A percentile compares a stretch with the other conserved stretches of the same genome.
Evolutionary conservation across 2,888 invertebrate genomes (phyloP).

Genomic region (Cheilosia variabilis): DNA sequence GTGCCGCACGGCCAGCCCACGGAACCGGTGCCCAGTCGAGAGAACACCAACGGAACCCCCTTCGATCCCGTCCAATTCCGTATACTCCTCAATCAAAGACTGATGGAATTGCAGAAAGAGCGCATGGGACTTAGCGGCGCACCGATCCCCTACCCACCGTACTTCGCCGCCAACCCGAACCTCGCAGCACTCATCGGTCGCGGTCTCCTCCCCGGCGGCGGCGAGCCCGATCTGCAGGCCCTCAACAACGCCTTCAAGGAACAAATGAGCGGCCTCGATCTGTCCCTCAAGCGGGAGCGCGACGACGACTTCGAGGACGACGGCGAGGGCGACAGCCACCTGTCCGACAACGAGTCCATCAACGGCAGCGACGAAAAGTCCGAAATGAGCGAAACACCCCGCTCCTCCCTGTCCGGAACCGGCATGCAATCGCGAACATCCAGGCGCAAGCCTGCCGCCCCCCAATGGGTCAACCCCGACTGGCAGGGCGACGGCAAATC

Average conservation of each 20-base stretch:
- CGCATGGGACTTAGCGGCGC: slow-evolving; percentile 91
- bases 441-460: slow-evolving; percentile 96
- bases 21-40: slow-evolving; percentile 90
- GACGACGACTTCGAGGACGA: slow-evolving; percentile 85
- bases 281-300: slow-evolving; percentile 92
- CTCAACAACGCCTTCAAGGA: slow-evolving; percentile 88
- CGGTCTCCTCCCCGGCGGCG: slow-evolving; percentile 86
- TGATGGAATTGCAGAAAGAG: slow-evolving; percentile 94
- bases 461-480: slow-evolving; percentile 98
- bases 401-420: slow-evolving; percentile 75
- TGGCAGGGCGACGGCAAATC: slow-evolving; percentile 87
- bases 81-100: slow-evolving; percentile 93
- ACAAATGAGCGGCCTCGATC: slow-evolving; percentile 92
- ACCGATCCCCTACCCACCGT: slow-evolving; percentile 90
- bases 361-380: slow-evolving; percentile 78
- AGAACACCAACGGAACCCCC: slow-evolving; percentile 88
- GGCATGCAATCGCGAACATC: slow-evolving; percentile 85
- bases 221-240: slow-evolving; percentile 85
- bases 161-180: slow-evolving; percentile 90
- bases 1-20: slow-evolving; percentile 90
- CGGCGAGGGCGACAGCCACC: slow-evolving; percentile 87
- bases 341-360: slow-evolving; percentile 82
- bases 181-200: slow-evolving; percentile 91
- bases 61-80: slow-evolving; percentile 97
- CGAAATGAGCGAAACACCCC: slow-evolving; percentile 77